Conservation (phyloP, 2,797 vertebrate genomes). For the Cephalopachus bancanus region DNA sequence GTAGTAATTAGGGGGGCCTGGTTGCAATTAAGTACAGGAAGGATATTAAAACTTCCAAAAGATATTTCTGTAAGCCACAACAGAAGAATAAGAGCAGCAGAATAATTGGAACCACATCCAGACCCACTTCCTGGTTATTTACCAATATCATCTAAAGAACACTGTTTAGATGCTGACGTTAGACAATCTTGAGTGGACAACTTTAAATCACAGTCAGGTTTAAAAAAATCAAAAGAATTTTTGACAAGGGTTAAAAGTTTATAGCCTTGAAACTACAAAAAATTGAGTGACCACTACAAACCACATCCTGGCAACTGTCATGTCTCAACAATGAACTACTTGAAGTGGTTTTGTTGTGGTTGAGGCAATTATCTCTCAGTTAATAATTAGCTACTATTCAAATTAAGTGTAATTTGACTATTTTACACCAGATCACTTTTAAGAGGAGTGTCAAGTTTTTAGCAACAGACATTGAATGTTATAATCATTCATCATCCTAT, state of each 20-base stretch:
- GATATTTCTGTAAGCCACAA: conserved; percentile 90
- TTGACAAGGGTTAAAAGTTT: conserved; percentile 88
- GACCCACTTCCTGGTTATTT: conserved; percentile 92
- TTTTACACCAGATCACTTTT: conserved; percentile 69
- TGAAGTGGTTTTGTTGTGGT: conserved; percentile 76
- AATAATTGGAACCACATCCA: conserved; percentile 91
- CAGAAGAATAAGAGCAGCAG: conserved; percentile 89
- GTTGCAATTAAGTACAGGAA: conserved; percentile 91
- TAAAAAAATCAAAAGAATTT: conserved; percentile 85
- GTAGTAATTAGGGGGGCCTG: conserved; percentile 86
- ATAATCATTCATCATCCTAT: conserved; percentile 58
- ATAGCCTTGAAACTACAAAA: conserved; percentile 86
- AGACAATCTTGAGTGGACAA: conserved; percentile 85
- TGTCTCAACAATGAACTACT: conserved; percentile 67
- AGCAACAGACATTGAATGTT: conserved; percentile 67
- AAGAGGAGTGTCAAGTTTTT: conserved; percentile 76
- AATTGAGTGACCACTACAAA: conserved; percentile 80
- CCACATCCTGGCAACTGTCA: conserved; percentile 80
- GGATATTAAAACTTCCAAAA: conserved; percentile 91
- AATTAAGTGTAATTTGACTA: conserved; percentile 60
- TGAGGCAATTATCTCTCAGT: conserved; percentile 70
- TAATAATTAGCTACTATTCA: conserved; percentile 77
- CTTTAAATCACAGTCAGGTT: conserved; percentile 86
- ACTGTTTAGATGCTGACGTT: conserved; percentile 87
- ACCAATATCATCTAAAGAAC: conserved; percentile 90